A percentile compares a stretch with the other conserved stretches of the same genome.
These are phyloP conservation scores for Smittia sp. DNA, from an alignment of 2,888 invertebrate species.

Conservation along the genomic window DNA sequence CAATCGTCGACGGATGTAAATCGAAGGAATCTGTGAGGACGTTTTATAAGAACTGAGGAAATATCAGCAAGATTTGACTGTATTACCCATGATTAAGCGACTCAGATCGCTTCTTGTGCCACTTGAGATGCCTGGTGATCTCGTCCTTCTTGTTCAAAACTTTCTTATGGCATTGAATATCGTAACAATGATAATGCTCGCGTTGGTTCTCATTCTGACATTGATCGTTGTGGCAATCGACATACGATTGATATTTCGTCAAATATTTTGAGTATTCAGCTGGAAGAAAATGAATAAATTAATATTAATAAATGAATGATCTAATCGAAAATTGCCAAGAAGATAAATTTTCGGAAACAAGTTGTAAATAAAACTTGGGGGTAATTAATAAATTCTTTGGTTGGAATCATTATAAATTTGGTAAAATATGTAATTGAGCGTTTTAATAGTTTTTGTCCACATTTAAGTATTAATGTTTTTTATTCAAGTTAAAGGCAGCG, in stretches of 20 bases:
- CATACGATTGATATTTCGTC: conserved; percentile 51
- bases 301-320: not conserved
- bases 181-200: conserved; percentile 91
- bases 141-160: conserved; percentile 98
- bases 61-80: conserved; percentile 42
- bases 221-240: conserved; percentile 52
- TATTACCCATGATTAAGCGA: conserved; percentile 82
- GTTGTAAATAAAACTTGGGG: too few species aligned
- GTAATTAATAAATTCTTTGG: too few species aligned
- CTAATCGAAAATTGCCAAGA: not conserved
- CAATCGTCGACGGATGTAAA: conserved; percentile 96
- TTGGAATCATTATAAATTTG: too few species aligned
- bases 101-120: conserved; percentile 98
- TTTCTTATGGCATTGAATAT: conserved; percentile 64
- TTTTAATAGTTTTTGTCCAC: too few species aligned
- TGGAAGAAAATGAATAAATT: conserved; percentile 9
- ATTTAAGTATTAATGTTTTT: too few species aligned
- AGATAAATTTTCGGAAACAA: too few species aligned
- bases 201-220: conserved; percentile 55
- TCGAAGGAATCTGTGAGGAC: conserved; percentile 54
- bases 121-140: conserved; percentile 97
- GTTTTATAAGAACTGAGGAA: not conserved
- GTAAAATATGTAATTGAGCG: too few species aligned
- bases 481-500: too few species aligned
- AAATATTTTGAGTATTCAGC: conserved; percentile 45